These are phyloP conservation scores for Balaenoptera acutorostrata DNA, from an alignment of 2,113 vertebrate species.

Conservation along the genomic window DNA sequence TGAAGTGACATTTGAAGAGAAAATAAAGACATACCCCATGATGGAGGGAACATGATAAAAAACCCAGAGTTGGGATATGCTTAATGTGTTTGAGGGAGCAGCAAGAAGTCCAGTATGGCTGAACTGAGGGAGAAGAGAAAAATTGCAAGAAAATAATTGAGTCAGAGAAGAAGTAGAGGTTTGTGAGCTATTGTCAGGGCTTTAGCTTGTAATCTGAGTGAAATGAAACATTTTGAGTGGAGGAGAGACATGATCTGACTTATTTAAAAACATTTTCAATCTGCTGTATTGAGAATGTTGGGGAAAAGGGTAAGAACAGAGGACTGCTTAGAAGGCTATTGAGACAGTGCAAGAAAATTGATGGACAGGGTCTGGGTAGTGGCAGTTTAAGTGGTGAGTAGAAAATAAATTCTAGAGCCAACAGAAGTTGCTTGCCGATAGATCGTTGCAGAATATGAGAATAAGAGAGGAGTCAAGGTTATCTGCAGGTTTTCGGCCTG, in stretches of 20 bases:
- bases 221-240: background rate
- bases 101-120: background rate
- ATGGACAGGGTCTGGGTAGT: background rate
- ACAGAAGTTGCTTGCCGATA: background rate
- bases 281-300: background rate
- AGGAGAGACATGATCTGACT: background rate
- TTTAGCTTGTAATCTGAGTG: background rate
- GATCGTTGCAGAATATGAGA: no score
- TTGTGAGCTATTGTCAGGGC: background rate
- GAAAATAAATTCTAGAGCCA: background rate
- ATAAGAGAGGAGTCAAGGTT: background rate
- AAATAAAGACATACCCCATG: background rate
- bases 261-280: background rate
- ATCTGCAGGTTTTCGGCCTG: background rate
- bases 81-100: background rate
- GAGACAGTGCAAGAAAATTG: background rate
- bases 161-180: background rate
- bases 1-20: background rate
- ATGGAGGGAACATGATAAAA: background rate
- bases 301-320: background rate
- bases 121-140: background rate
- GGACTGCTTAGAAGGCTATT: background rate
- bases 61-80: background rate
- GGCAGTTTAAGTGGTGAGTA: background rate
- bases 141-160: background rate